Evolutionary conservation across 1,140 invertebrate species (phyloP), one percentile per base, ranked within the genome.

Genomic region (Eupristina koningsbergeri): DNA sequence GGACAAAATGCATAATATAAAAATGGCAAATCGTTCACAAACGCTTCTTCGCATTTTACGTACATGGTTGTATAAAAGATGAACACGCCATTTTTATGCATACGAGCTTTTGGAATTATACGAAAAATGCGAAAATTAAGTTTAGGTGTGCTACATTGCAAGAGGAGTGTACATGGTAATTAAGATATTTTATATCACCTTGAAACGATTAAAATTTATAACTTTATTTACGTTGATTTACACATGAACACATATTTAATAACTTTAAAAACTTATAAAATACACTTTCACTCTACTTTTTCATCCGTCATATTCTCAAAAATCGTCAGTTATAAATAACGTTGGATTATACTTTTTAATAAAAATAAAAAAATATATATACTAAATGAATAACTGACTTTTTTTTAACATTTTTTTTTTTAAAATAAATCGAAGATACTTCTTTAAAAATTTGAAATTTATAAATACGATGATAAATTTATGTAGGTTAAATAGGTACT

Each of bases 141-240:
- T 31, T 64, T 73, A 7, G 6, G 9, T 17, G 53, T 11, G 50
- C 22, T 41, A 50, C 50, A 36, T 79, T 61, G 31, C 47, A 67
- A 67, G 61, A 67, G n/a, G 61, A 47, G 61, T 61, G 61, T 64
- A 36, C 58, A 22, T 41, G 64, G 45, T 29, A 81, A 81, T 81
- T 81, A 73, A 26, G 9, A 6, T 26, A 26, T 73, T 81, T 61
- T 58, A 34, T 80, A 69, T 80, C 67, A n/a, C 31, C 36, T 36
- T 53, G 34, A 34, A 67, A 73, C 64, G 39, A 53, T 61, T 73
- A 58, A 73, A 73, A 73, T 39, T 81, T 81, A 81, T 73, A 81
- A 73, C 79, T 73, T 69, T 61, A 73, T 81, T 47, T 61, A 15
- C 29, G 19, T 15, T 22, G 19, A 34, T 26, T 58, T 58, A 26